These are phyloP conservation scores for Ommatoiulus sabulosus DNA, from an alignment of 2,888 invertebrate species.

Conservation along the genomic window DNA sequence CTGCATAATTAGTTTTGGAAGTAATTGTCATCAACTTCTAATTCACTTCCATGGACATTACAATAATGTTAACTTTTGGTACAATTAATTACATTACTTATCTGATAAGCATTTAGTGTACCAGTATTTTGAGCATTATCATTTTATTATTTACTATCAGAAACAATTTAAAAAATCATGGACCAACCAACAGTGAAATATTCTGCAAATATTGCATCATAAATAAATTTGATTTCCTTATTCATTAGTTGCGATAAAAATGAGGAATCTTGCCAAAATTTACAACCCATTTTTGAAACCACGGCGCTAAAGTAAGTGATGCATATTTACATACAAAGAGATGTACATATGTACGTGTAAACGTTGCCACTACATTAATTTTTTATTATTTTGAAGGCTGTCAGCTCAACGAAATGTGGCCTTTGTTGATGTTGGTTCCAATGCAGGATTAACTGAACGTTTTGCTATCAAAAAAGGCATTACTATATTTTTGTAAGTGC, in stretches of 20 bases:
- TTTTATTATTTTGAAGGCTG: slow-evolving; percentile 12
- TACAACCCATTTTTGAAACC: slow-evolving; percentile 55
- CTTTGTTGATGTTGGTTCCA: slow-evolving; percentile 31
- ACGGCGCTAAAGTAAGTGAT: slow-evolving; percentile 50
- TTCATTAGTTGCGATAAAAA: slow-evolving; percentile 20
- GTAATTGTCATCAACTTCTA: too few relatives aligned
- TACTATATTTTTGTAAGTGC: slow-evolving; percentile 50
- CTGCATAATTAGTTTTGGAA: too few relatives aligned
- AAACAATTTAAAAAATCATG: too few relatives aligned
- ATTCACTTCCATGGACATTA: too few relatives aligned
- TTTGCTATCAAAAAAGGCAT: slow-evolving; percentile 35
- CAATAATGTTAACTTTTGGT: too few relatives aligned
- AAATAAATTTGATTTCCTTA: slow-evolving; percentile 1
- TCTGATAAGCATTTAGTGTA: too few relatives aligned
- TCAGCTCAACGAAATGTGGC: slow-evolving; percentile 45
- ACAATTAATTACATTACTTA: too few relatives aligned
- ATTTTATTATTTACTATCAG: too few relatives aligned
- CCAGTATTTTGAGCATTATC: too few relatives aligned
- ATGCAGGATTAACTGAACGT: neutral
- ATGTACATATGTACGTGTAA: neutral
- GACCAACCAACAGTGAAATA: too few relatives aligned
- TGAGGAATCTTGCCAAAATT: slow-evolving; percentile 50
- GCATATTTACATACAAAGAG: neutral
- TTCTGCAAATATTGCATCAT: too few relatives aligned
- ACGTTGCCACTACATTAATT: neutral